These are phyloP conservation scores for Congeria kusceri DNA, from an alignment of 2,888 invertebrate genomes.

Conservation along the genomic window DNA sequence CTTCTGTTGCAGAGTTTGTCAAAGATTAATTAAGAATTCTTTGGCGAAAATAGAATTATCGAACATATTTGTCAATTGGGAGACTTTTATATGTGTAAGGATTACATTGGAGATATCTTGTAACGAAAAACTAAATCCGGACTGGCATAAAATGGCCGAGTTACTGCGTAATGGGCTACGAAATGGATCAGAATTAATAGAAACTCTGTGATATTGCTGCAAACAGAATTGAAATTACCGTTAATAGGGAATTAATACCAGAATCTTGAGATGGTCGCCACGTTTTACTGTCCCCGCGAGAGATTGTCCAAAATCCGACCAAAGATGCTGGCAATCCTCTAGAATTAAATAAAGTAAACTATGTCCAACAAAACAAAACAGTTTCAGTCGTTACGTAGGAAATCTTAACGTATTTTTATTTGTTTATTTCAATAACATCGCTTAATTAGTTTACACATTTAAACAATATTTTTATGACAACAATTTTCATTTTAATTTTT, in stretches of 20 bases:
- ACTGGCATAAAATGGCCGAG: constrained; percentile 48
- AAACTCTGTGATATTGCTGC: constrained; percentile 64
- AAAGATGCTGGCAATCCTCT: constrained; percentile 45
- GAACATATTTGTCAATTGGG: constrained; percentile 18
- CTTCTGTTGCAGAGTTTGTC: constrained; percentile 50
- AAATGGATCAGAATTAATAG: constrained; percentile 68
- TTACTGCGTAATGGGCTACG: constrained; percentile 55
- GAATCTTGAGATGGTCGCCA: constrained; percentile 33
- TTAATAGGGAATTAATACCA: constrained; percentile 66
- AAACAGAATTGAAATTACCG: constrained; percentile 68
- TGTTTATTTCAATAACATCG: too few relatives aligned
- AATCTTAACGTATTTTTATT: too few relatives aligned
- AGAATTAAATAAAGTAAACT: constrained; percentile 66
- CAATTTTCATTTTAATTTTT: too few relatives aligned
- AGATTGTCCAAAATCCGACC: constrained; percentile 35
- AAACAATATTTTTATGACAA: too few relatives aligned
- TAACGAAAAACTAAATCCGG: constrained; percentile 33
- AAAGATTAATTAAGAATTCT: constrained; percentile 40
- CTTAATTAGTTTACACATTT: too few relatives aligned
- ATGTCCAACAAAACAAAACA: too few relatives aligned
- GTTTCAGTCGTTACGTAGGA: too few relatives aligned
- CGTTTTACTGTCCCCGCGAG: constrained; percentile 55
- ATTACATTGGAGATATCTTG: constrained; percentile 40
- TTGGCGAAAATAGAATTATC: constrained; percentile 34
- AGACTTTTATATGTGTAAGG: constrained; percentile 51